Evolutionary conservation across 2,113 vertebrate genomes (phyloP), one percentile per base, ranked within the genome.

Genomic region (Odocoileus virginianus): DNA sequence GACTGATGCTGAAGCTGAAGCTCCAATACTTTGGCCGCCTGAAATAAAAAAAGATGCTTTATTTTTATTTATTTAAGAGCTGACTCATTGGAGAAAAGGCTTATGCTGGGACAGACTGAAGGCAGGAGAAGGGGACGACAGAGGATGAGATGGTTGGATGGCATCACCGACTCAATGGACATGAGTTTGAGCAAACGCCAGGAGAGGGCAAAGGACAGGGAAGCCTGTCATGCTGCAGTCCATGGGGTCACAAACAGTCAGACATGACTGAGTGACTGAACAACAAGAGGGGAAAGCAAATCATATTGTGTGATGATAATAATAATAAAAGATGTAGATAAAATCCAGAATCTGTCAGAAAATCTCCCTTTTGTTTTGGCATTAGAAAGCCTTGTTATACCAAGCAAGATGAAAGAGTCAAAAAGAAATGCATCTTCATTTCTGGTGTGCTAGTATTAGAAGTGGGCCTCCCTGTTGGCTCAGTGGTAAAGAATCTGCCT

Each of bases 371-470:
- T 93, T 55, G 87, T 76, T 81, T 88, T 85, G 71, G 60, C 88
- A 11, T 92, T 78, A 90, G 28, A 87, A 97, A 95, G 79, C 4
- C 19, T 94, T 74, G 40, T 52, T 93, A 91, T 89, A 86, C 36
- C 33, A 61, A 85, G 33, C 27, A 67, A 90, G 60, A 84, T 36
- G 57, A 86, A 90, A 50, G 10, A 91, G 54, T 4, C 30, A 61
- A 76, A 74, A 61, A 88, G 33, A 88, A 91, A 67, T 50, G 54
- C 9, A 57, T 57, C 30, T 21, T 89, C 76, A 86, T 76, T 92
- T 88, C n/a, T n/a, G 92, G 27, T 23, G 13, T 61, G 79, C 45
- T 55, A 79, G 64, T 30, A 84, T 16, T 88, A 58, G 40, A 40
- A 91, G 43, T 52, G 50, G 71, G 36, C 36, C 6, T 74, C 71